Evolutionary conservation across 2,888 invertebrate species (phyloP).

Genomic region (Luperina nickerlii): DNA sequence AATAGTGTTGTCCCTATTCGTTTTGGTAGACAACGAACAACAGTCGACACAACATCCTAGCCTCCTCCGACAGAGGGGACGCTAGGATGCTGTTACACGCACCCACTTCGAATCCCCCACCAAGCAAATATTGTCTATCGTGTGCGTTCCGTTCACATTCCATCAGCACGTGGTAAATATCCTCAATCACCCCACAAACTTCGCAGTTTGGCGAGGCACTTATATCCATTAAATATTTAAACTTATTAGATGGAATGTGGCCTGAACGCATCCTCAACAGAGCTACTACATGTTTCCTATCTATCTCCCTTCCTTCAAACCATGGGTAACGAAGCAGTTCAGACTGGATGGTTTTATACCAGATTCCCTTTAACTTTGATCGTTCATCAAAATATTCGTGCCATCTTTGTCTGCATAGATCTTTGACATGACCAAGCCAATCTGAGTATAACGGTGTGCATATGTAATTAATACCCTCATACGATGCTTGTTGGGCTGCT

Average conservation of each 20-base stretch:
- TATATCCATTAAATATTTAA: slow-evolving; percentile 9
- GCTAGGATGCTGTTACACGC: too few relatives aligned
- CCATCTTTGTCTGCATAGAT: slow-evolving; percentile 5
- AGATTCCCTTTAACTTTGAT: background rate
- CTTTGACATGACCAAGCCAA: slow-evolving; percentile 7
- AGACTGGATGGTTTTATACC: slow-evolving; percentile 17
- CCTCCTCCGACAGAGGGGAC: too few relatives aligned
- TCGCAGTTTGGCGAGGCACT: background rate
- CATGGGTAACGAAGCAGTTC: slow-evolving; percentile 27
- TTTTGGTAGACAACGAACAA: too few relatives aligned
- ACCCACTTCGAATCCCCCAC: too few relatives aligned
- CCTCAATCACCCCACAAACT: background rate
- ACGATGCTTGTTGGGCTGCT: background rate
- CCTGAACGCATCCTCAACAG: slow-evolving; percentile 12
- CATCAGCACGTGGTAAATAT: background rate
- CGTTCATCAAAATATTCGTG: slow-evolving; percentile 22
- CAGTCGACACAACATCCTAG: too few relatives aligned
- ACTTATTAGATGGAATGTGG: slow-evolving; percentile 17
- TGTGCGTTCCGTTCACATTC: too few relatives aligned
- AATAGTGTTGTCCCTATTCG: too few relatives aligned
- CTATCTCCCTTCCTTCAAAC: slow-evolving; percentile 1
- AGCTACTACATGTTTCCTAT: slow-evolving; percentile 12
- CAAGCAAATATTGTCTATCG: too few relatives aligned
- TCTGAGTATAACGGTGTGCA: background rate
- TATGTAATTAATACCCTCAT: background rate